These are phyloP conservation scores for Leptinotarsa lineolata DNA, from an alignment of 1,140 invertebrate species.

Conservation along the genomic window DNA sequence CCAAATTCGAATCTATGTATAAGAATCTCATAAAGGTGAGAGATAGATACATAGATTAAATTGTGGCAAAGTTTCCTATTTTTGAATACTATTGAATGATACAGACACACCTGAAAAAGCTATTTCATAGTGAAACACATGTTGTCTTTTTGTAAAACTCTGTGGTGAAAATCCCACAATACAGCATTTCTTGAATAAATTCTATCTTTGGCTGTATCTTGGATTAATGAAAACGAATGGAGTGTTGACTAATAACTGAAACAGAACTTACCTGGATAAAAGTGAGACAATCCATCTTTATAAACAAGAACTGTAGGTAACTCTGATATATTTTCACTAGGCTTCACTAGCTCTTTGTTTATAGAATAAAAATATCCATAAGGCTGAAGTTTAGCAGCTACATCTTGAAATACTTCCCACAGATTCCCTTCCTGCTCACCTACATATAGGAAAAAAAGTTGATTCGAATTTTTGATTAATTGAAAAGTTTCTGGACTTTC, in stretches of 20 bases:
- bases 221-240: too few relatives aligned
- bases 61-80: too few relatives aligned
- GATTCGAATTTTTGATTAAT: conserved; percentile 72
- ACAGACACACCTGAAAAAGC: too few relatives aligned
- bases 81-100: too few relatives aligned
- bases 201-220: too few relatives aligned
- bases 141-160: too few relatives aligned
- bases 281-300: conserved; percentile 76
- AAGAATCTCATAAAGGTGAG: too few relatives aligned
- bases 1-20: too few relatives aligned
- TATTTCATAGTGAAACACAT: too few relatives aligned
- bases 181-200: too few relatives aligned
- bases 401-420: conserved; percentile 77
- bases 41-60: too few relatives aligned
- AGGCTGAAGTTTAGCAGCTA: conserved; percentile 78
- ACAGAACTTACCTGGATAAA: conserved; percentile 66
- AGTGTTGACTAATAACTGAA: background rate
- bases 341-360: conserved; percentile 64
- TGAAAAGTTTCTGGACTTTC: conserved; percentile 77
- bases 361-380: conserved; percentile 85
- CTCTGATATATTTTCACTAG: conserved; percentile 68
- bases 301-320: conserved; percentile 79
- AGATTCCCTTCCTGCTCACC: conserved; percentile 73
- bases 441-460: conserved; percentile 87
- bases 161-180: too few relatives aligned